Evolutionary conservation across 2,888 invertebrate genomes (phyloP), one percentile per base, ranked within the genome.

Genomic region (Catocala fraxini): DNA sequence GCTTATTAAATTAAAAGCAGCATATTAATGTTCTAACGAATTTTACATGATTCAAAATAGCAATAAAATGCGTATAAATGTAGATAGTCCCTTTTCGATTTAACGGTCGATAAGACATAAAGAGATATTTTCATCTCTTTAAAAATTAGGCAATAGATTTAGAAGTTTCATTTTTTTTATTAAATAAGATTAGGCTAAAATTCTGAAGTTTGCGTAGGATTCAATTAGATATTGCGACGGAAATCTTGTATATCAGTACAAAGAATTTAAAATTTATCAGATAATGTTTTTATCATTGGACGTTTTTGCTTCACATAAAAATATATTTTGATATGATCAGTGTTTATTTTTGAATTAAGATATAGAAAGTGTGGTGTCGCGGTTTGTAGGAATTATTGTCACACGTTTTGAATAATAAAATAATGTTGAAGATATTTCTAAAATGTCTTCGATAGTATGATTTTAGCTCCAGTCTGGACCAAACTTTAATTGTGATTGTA

Each of bases 171-270:
- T 79, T 77, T 84, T 82, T 77, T 77, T 81, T 84, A 74, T 55
- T 45, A 73, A 74, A 67, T 92, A 90, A 89, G 88, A 82, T 80
- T 91, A 89, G 87, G 81, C 80, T 86, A 87, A 82, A 76, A 81
- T 84, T 86, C 75, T 77, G 84, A 86, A 86, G 76, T 83, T 84
- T 86, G 82, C 74, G 81, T 81, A 83, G 73, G 80, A 82, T 84
- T 86, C 80, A 75, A 81, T 84, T 81, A 81, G 75, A 75, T 85
- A 86, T 82, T 85, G 84, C 82, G 80, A 81, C 75, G 73, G 75
- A 86, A 87, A 88, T 87, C 86, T 88, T 92, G 89, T 92, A 91
- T 90, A 92, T 93, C 90, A 93, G 93, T 93, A 93, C 93, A 93
- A 93, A 92, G 87, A 88, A 86, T 88, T 86, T 85, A 86, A 82